phyloP scores from a whole-genome alignment of 64 coral and sea anemone species.

The Montipora sp. region DNA sequence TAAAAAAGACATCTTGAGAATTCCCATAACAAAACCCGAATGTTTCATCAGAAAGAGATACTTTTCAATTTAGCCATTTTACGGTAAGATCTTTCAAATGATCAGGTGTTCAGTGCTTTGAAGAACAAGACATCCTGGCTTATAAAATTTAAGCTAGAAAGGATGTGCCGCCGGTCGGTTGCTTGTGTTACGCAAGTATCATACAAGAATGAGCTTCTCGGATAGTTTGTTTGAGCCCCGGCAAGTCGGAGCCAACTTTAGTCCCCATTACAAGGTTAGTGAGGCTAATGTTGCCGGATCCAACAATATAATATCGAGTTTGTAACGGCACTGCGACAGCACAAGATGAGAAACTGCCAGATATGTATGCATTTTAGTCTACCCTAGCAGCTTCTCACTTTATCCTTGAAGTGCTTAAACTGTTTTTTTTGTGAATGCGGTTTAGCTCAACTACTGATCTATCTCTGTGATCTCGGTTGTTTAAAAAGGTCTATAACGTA shows the following conservation, averaged over 20 bases:
- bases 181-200: too few species aligned
- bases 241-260: too few species aligned
- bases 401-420: background rate
- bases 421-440: too few species aligned
- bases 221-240: background rate
- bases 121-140: background rate
- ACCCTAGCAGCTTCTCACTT: background rate
- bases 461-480: too few species aligned
- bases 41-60: background rate
- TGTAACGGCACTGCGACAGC: background rate
- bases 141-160: background rate
- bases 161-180: too few species aligned
- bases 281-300: background rate
- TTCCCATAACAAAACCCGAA: slow-evolving; percentile 36
- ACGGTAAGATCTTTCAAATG: background rate
- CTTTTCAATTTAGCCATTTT: slow-evolving; percentile 17
- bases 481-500: too few species aligned
- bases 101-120: background rate
- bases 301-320: background rate
- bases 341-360: background rate
- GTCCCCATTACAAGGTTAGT: background rate
- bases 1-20: slow-evolving; percentile 21
- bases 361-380: slow-evolving; percentile 12
- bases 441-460: too few species aligned
- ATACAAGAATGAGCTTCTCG: background rate